Evolutionary conservation across 1,140 invertebrate species (phyloP), one percentile per base, ranked within the genome.

Genomic region (Calephelis nemesis): DNA sequence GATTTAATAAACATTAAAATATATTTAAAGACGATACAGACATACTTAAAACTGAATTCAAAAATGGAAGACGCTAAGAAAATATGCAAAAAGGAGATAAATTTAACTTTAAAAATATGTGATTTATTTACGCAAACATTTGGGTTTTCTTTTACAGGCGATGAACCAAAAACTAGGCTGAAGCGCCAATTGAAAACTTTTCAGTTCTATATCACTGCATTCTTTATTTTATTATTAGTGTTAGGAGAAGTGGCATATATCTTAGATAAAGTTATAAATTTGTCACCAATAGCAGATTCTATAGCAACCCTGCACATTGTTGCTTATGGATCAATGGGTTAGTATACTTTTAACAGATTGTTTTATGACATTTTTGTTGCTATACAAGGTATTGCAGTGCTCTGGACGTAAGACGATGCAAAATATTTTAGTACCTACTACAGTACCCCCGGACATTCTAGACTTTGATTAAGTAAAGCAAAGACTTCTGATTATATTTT

Each of bases 291-390:
- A 30, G 19, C 52, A 11, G 52, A 58, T 58, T 58, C 19, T 58
- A 19, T 58, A 30, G 30, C 19, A 58, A 39, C 19, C 12, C 15
- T 54, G 15, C 50, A 54, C 15, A 54, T 54, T 13, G 50, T 54
- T 8, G 50, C 50, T 1, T 54, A 54, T 30, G 50, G 50, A 15
- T 54, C 50, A 54, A 54, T 54, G 50, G 15, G 50, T 54, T 54
- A 54, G 15, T 54, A 54, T 2, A 30, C 3, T 54, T 54, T 30
- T n/a, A 50, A 5, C 30, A 30, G 30, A 30, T 30, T 30, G 30
- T 30, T 30, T 30, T 30, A 30, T 30, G 30, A 30, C 30, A 30
- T 30, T 30, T 30, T 30, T 8, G 6, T 15, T 52, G 6, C 49
- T 52, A 13, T 30, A 30, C 30, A 30, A 30, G 30, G 30, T 30